A percentile compares a stretch with the other conserved stretches of the same genome.
These are phyloP conservation scores for Numida meleagris DNA, from an alignment of 2,113 vertebrate genomes.

Conservation along the genomic window DNA sequence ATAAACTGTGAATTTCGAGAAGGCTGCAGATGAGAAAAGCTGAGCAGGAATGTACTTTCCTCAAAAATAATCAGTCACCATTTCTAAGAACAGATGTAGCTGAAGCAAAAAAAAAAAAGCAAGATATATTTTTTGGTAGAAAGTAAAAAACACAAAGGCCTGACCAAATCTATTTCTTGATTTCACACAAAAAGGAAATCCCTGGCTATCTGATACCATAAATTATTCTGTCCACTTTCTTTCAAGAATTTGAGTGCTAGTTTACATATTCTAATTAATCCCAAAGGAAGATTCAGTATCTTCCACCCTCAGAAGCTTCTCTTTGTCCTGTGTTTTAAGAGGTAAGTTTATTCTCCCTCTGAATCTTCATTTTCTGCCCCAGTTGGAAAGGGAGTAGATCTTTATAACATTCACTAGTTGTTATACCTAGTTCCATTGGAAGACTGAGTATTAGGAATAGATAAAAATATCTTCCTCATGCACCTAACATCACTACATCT, in stretches of 20 bases:
- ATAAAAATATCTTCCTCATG: background rate
- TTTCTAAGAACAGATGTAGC: slow-evolving; percentile 35
- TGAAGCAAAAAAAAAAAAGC: background rate
- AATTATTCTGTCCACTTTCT: slow-evolving; percentile 24
- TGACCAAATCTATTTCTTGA: slow-evolving; percentile 8
- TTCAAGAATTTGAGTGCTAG: background rate
- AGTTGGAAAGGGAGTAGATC: background rate
- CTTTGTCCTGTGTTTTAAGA: slow-evolving; percentile 3
- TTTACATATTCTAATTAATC: slow-evolving; percentile 60
- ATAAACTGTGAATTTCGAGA: slow-evolving; percentile 25
- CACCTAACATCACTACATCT: background rate
- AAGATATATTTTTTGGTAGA: slow-evolving; percentile 19
- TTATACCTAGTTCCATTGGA: background rate
- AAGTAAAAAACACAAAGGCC: background rate
- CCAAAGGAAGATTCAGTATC: slow-evolving; percentile 3
- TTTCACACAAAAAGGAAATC: slow-evolving; percentile 9
- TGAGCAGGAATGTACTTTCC: background rate
- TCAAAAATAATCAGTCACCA: slow-evolving; percentile 11
- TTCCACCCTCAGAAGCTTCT: background rate
- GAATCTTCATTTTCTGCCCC: background rate
- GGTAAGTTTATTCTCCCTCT: background rate
- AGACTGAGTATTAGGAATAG: background rate
- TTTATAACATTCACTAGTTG: background rate
- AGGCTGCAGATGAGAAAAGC: slow-evolving; percentile 13
- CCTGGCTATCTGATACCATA: background rate